Percentiles rank a stretch among this genome's conserved stretches.
These are phyloP conservation scores for Drosophila meridionalis DNA, from an alignment of 2,888 invertebrate genomes.

Conservation along the genomic window DNA sequence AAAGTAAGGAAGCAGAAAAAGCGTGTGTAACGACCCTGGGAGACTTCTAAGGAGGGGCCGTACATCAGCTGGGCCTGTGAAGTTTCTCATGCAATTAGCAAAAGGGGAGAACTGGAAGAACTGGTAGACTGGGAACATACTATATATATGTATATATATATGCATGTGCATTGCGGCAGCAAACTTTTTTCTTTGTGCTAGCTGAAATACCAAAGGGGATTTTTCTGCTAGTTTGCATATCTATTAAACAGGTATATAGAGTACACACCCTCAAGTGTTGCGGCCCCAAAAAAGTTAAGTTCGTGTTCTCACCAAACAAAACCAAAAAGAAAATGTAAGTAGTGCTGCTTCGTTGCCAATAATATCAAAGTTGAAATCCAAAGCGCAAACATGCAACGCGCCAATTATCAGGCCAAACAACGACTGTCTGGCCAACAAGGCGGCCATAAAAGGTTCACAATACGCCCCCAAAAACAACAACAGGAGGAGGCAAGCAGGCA, in stretches of 20 bases:
- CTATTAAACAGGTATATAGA: constrained; percentile 35
- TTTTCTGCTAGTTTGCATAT: constrained; percentile 61
- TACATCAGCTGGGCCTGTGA: constrained; percentile 51
- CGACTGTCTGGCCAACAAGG: constrained; percentile 51
- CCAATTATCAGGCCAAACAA: constrained; percentile 64
- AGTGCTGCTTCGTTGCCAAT: constrained; percentile 29
- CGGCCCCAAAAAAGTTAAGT: constrained; percentile 19
- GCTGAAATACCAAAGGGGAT: constrained; percentile 59
- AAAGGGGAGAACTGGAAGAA: constrained; percentile 41
- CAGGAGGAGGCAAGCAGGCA: not conserved
- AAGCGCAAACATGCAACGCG: constrained; percentile 67
- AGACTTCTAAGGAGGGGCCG: constrained; percentile 50
- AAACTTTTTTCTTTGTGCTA: constrained; percentile 1
- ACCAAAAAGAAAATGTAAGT: constrained; percentile 20
- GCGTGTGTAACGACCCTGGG: constrained; percentile 46
- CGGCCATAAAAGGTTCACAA: constrained; percentile 54
- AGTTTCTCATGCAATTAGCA: constrained; percentile 71
- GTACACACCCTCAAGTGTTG: constrained; percentile 48
- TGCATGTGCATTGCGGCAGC: constrained; percentile 46
- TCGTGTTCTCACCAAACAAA: constrained; percentile 61
- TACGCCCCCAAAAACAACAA: constrained; percentile 14
- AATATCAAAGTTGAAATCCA: constrained; percentile 74
- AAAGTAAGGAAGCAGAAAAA: constrained; percentile 18
- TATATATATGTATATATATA: not conserved
- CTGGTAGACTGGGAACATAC: constrained; percentile 44